These are phyloP conservation scores for Apodemia hepburni DNA, from an alignment of 2,888 invertebrate genomes.

Conservation along the genomic window DNA sequence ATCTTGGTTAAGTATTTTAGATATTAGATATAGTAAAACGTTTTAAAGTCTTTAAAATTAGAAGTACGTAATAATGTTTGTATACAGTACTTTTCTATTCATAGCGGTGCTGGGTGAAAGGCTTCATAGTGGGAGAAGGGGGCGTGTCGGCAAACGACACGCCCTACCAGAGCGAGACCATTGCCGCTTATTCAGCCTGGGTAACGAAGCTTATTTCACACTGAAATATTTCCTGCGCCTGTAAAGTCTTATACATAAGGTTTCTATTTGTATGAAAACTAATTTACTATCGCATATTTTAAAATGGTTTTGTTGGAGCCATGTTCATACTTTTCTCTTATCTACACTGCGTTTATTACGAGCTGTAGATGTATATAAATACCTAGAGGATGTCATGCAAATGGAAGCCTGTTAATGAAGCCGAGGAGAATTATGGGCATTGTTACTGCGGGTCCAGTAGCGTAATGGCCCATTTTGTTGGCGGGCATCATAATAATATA, in stretches of 20 bases:
- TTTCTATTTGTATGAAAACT: conserved; percentile 36
- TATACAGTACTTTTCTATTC: conserved; percentile 28
- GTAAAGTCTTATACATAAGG: conserved; percentile 39
- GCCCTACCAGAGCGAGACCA: conserved; percentile 64
- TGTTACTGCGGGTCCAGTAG: conserved; percentile 70
- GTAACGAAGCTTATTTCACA: conserved; percentile 38
- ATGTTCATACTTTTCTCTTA: conserved; percentile 49
- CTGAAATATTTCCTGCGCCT: conserved; percentile 27
- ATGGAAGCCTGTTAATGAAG: conserved; percentile 79
- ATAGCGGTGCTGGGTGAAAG: conserved; percentile 34
- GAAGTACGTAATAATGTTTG: conserved; percentile 22
- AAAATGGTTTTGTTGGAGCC: conserved; percentile 38
- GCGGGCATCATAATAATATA: conserved; percentile 74
- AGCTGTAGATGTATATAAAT: conserved; percentile 46
- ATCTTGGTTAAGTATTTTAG: background rate
- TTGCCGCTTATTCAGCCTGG: conserved; percentile 60
- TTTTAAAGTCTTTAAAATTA: conserved; percentile 7
- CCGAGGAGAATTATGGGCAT: conserved; percentile 76
- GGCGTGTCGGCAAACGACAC: conserved; percentile 62
- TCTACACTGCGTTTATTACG: conserved; percentile 51
- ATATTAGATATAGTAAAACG: background rate
- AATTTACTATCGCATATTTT: conserved; percentile 21
- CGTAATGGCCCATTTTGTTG: conserved; percentile 73
- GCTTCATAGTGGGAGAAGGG: conserved; percentile 37
- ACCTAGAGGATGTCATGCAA: conserved; percentile 67